Conservation (phyloP, 2,113 vertebrate genomes). For the Microtus pennsylvanicus region DNA sequence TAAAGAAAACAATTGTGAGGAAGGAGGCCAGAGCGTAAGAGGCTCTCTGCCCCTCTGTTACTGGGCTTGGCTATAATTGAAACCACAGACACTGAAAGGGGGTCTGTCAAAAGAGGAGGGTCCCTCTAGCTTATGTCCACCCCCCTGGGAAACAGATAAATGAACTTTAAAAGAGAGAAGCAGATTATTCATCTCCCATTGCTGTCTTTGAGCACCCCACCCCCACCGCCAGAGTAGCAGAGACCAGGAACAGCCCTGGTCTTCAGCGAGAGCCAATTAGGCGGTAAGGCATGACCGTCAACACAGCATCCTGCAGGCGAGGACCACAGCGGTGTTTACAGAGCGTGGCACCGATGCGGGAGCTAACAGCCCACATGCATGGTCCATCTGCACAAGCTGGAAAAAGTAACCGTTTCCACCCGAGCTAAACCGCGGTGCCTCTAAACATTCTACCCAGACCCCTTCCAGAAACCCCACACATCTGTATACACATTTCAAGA, state of each 20-base stretch:
- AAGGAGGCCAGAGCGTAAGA: neutral
- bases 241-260: neutral
- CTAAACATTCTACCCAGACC: constrained; percentile 53
- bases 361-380: constrained; percentile 53
- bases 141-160: neutral
- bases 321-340: constrained; percentile 67
- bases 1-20: neutral
- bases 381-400: constrained; percentile 68
- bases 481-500: constrained; percentile 76
- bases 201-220: neutral
- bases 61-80: neutral
- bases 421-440: constrained; percentile 41
- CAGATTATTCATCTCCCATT: neutral
- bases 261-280: constrained; percentile 53
- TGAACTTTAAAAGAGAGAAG: neutral
- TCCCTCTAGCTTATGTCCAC: neutral
- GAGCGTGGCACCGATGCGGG: constrained; percentile 43
- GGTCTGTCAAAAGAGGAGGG: neutral
- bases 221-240: neutral
- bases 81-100: neutral
- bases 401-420: constrained; percentile 74
- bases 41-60: neutral
- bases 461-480: constrained; percentile 69
- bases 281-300: constrained; percentile 66
- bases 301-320: constrained; percentile 50